Conservation (phyloP, 92 coral and sea anemone genomes). For the Zoanthus solanderi region DNA sequence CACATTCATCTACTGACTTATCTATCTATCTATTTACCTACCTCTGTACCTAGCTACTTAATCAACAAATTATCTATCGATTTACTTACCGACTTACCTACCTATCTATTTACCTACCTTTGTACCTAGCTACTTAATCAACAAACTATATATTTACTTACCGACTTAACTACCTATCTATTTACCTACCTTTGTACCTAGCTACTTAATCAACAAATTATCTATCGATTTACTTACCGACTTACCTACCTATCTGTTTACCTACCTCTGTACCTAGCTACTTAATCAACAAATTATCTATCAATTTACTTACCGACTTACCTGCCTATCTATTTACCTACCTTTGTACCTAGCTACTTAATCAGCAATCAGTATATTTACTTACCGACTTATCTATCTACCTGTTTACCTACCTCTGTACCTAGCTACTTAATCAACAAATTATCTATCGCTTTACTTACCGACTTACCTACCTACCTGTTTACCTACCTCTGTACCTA, state of each 20-base stretch:
- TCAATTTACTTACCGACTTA: background rate
- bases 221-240: background rate
- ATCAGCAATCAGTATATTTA: background rate
- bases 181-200: background rate
- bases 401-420: no score
- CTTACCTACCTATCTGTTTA: background rate
- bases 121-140: no score
- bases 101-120: no score
- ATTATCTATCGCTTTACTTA: no score
- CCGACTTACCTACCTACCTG: background rate
- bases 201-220: background rate
- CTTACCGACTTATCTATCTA: background rate
- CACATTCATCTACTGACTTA: background rate
- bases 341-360: background rate
- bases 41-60: background rate
- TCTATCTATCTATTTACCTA: background rate
- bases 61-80: background rate
- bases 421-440: no score
- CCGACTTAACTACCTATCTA: background rate
- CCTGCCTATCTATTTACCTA: background rate
- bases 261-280: background rate
- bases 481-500: background rate
- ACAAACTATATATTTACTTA: no score
- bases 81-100: background rate
- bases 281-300: background rate